Conservation (phyloP, 1,140 invertebrate genomes). For the Oncopeltus fasciatus region DNA sequence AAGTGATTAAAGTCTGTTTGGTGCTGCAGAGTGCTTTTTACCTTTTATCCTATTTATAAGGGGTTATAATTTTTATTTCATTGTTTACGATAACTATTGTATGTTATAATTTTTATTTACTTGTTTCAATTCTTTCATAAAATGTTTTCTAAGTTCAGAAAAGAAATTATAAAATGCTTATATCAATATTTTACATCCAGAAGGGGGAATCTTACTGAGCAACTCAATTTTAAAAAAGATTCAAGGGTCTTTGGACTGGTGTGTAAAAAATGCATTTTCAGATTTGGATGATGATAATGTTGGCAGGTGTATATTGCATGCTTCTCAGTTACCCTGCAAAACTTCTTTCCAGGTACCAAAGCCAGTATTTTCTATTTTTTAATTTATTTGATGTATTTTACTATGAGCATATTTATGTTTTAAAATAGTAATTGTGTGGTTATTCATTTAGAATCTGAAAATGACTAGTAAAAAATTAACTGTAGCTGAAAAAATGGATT, state of each 20-base stretch:
- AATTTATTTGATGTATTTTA: neutral
- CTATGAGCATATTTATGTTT: too few species aligned
- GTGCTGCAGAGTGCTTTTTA: too few species aligned
- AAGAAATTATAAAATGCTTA: too few species aligned
- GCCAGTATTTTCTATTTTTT: neutral
- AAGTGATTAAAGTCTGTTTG: too few species aligned
- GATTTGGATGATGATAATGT: constrained; percentile 65
- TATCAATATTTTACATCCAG: too few species aligned
- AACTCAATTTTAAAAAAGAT: constrained; percentile 60
- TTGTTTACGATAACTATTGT: too few species aligned
- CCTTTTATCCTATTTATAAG: neutral
- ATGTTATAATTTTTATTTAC: too few species aligned
- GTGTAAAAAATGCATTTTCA: constrained; percentile 65
- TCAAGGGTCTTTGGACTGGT: constrained; percentile 63
- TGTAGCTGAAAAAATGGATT: neutral
- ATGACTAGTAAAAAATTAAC: constrained; percentile 35
- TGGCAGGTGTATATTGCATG: constrained; percentile 62
- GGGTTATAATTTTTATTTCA: too few species aligned
- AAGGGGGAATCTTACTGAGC: constrained; percentile 58
- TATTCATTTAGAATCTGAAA: constrained; percentile 34
- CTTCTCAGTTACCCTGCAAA: constrained; percentile 44
- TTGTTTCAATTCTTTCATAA: neutral
- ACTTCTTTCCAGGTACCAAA: constrained; percentile 25
- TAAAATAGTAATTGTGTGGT: constrained; percentile 41
- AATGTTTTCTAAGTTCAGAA: neutral